A percentile compares a stretch with the other conserved stretches of the same genome.
Evolutionary conservation across 2,888 invertebrate species (phyloP).

Genomic region (Ryuthela nishihirai): DNA sequence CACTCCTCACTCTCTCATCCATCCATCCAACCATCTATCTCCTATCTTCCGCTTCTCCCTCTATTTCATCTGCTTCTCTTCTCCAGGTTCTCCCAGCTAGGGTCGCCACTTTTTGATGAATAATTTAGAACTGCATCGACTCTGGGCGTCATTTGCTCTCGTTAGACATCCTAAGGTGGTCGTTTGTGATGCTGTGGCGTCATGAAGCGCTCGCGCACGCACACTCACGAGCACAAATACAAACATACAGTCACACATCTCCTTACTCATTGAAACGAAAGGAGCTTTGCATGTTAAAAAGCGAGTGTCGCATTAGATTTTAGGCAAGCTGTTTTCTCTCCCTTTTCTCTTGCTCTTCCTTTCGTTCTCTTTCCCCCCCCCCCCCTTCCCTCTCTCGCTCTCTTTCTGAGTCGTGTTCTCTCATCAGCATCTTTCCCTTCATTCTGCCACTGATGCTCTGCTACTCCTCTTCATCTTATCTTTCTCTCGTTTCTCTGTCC

Average conservation of each 20-base stretch:
- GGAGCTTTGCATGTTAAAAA: slow-evolving; percentile 31
- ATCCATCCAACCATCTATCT: no score
- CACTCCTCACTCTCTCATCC: no score
- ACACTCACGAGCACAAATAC: no score
- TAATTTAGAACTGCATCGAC: no score
- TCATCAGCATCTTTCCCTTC: slow-evolving; percentile 37
- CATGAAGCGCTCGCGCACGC: no score
- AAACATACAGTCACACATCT: no score
- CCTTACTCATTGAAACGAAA: no score
- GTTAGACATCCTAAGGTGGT: no score
- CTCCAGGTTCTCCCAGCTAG: slow-evolving; percentile 9
- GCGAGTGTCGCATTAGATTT: slow-evolving; percentile 38
- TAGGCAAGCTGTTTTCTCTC: slow-evolving; percentile 34
- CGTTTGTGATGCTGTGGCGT: no score
- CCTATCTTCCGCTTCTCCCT: no score
- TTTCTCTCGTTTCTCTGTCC: slow-evolving; percentile 18
- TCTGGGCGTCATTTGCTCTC: no score
- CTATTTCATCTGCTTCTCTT: no score
- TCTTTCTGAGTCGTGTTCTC: slow-evolving; percentile 5
- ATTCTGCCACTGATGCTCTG: background rate
- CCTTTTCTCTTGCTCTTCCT: background rate
- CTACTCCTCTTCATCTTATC: background rate
- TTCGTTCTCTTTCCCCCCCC: background rate
- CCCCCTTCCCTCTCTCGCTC: background rate
- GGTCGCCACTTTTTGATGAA: slow-evolving; percentile 34